These are phyloP conservation scores for Hoplodrina ambigua DNA, from an alignment of 2,888 invertebrate species.

Conservation along the genomic window DNA sequence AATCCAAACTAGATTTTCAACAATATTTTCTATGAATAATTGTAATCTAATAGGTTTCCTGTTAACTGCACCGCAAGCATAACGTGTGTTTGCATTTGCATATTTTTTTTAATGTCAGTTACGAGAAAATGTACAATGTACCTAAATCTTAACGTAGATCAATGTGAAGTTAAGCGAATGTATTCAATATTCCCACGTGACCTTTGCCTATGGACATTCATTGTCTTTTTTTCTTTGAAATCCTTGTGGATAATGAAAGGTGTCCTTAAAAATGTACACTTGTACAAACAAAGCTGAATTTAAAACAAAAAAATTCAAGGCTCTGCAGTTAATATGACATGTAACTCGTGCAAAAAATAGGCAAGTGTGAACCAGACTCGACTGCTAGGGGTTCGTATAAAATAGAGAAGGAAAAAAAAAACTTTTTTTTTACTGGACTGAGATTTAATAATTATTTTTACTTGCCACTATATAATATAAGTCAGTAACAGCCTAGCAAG, in stretches of 20 bases:
- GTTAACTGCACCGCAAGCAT: not conserved
- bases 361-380: not conserved
- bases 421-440: not conserved
- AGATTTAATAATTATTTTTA: not conserved
- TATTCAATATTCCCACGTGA: conserved; percentile 79
- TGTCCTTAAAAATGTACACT: conserved; percentile 82
- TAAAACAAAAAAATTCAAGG: conserved; percentile 64
- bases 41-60: not conserved
- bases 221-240: conserved; percentile 83
- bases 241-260: conserved; percentile 86
- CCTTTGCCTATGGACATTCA: conserved; percentile 82
- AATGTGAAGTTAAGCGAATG: conserved; percentile 79
- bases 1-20: conserved; percentile 19
- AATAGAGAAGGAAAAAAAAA: not conserved
- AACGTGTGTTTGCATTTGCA: conserved; percentile 5
- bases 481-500: too few species aligned
- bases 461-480: not conserved
- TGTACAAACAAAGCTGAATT: conserved; percentile 81
- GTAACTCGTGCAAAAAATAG: not conserved
- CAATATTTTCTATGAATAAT: not conserved
- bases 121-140: conserved; percentile 45
- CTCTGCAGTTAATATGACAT: conserved; percentile 19
- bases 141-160: conserved; percentile 74
- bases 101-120: conserved; percentile 44
- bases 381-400: not conserved